Percentiles rank a stretch among this genome's conserved stretches.
These are phyloP conservation scores for Dysmachus trigonus DNA, from an alignment of 2,888 invertebrate genomes.

Conservation along the genomic window DNA sequence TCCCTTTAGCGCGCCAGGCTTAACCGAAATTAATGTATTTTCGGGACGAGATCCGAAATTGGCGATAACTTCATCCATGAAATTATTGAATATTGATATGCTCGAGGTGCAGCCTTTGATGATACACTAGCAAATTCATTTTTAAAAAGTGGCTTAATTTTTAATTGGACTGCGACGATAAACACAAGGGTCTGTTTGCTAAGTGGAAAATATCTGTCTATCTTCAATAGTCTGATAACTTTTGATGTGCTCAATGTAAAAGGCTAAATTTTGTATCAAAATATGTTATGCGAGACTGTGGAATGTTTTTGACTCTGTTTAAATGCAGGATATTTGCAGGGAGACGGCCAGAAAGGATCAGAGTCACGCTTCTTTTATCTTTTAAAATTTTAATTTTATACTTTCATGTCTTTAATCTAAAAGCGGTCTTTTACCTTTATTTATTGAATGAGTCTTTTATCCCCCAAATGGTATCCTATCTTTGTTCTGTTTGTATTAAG, in stretches of 20 bases:
- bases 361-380: no score
- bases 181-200: not conserved
- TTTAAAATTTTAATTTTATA: no score
- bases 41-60: not conserved
- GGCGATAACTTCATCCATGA: not conserved
- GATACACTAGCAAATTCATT: not conserved
- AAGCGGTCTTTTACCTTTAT: no score
- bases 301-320: not conserved
- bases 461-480: no score
- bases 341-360: no score
- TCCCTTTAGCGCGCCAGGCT: not conserved
- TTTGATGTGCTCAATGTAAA: not conserved
- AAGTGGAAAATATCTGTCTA: not conserved
- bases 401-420: no score
- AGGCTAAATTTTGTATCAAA: not conserved
- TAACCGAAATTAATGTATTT: slow-evolving; percentile 6
- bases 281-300: not conserved
- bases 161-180: not conserved
- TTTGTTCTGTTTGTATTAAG: no score
- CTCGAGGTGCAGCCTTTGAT: not conserved
- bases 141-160: not conserved
- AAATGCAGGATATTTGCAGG: no score
- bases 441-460: no score
- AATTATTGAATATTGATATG: slow-evolving; percentile 4
- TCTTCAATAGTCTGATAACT: not conserved